phyloP scores from a whole-genome alignment of 2,888 invertebrate species.

The Andrena flavipes region DNA sequence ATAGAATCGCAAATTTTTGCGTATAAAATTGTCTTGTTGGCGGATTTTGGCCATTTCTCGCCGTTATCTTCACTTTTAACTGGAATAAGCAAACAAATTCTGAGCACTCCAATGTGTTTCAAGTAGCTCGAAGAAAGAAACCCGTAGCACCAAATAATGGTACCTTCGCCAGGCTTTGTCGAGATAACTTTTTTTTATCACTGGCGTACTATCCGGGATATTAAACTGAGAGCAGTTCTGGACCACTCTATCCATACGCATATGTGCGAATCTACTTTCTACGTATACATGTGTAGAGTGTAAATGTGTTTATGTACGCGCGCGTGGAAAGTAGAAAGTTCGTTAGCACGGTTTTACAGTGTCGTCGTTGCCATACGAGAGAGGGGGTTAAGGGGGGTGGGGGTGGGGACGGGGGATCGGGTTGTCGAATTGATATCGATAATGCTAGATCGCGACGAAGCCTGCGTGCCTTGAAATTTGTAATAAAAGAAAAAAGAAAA shows the following conservation, averaged over 20 bases:
- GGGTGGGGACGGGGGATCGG: not conserved
- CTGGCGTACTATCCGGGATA: not conserved
- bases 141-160: not conserved
- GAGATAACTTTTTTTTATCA: not conserved
- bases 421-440: slow-evolving; percentile 25
- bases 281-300: slow-evolving; percentile 36
- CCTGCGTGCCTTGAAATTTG: slow-evolving; percentile 7
- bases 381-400: not conserved
- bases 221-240: slow-evolving; percentile 9
- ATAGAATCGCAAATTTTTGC: not conserved
- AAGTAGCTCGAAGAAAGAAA: not conserved
- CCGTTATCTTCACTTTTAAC: not conserved
- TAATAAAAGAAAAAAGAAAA: not conserved
- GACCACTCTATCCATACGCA: slow-evolving; percentile 23
- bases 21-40: not conserved
- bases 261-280: slow-evolving; percentile 40
- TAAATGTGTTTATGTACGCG: slow-evolving; percentile 29
- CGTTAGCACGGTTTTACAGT: slow-evolving; percentile 21
- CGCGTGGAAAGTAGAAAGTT: slow-evolving; percentile 44
- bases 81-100: not conserved
- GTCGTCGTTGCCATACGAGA: slow-evolving; percentile 31
- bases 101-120: not conserved
- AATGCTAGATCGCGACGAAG: slow-evolving; percentile 3
- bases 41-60: too few relatives aligned
- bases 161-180: not conserved